phyloP scores from a whole-genome alignment of 2,113 vertebrate species.

The Pollachius pollachius region DNA sequence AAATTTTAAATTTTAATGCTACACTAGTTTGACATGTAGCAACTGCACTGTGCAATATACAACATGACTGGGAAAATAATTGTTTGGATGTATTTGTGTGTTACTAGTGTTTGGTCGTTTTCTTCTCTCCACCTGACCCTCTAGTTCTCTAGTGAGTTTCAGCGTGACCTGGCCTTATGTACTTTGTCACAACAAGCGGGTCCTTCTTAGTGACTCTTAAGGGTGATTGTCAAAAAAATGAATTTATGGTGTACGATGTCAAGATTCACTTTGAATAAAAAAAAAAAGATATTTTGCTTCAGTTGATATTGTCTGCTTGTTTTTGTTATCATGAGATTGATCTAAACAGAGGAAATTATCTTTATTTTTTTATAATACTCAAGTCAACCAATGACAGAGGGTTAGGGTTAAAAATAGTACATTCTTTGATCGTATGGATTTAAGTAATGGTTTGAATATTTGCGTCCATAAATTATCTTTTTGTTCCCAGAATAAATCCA shows the following conservation, averaged over 20 bases:
- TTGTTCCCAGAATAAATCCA: no score
- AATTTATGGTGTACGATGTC: constrained; percentile 99
- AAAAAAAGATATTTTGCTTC: constrained; percentile 94
- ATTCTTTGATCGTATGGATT: no score
- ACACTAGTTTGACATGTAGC: constrained; percentile 99
- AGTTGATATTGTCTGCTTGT: constrained; percentile 59
- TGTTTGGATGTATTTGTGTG: constrained; percentile 90
- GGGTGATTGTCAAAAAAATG: constrained; percentile 99
- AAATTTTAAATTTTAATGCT: constrained; percentile 86
- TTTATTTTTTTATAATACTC: no score
- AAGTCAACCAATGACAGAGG: no score
- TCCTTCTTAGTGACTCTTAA: constrained; percentile 99
- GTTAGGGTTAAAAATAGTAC: no score
- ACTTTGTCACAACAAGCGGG: constrained; percentile 99
- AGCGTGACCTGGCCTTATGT: constrained; percentile 99
- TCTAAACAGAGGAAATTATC: neutral
- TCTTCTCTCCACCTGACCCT: constrained; percentile 63
- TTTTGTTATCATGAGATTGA: constrained; percentile 4
- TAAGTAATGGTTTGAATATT: no score
- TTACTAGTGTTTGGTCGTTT: constrained; percentile 87
- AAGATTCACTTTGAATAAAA: constrained; percentile 99
- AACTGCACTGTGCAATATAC: constrained; percentile 99
- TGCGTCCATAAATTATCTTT: no score
- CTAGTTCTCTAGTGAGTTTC: constrained; percentile 98
- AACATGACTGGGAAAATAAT: constrained; percentile 92